Base-by-base conservation (phyloP, 2,797 vertebrate species). In the Moxostoma hubbsi region DNA sequence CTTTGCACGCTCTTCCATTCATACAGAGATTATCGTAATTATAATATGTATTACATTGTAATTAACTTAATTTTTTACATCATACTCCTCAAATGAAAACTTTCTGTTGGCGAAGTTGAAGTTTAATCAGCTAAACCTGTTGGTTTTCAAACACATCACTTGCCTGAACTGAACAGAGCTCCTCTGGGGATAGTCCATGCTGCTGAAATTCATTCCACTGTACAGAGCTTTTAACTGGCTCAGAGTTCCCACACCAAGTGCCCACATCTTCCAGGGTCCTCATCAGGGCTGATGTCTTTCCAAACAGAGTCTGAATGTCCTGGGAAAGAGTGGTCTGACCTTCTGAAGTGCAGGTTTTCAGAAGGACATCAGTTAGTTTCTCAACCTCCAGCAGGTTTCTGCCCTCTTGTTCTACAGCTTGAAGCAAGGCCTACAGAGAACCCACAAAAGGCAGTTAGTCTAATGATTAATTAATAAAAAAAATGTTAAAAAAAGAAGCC, bases 351-450 rank as follows among this genome's bases (percentile, higher is more conserved):
- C 61, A 74, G 12, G 72, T 83, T 69, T 13, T 82, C 65, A 86
- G 75, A 53, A 92, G 24, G 45, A 16, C 47, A 75, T 86, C 78
- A 6, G 86, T 87, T 65, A 90, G 66, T 77, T 76, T 72, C 71
- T 79, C 9, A 36, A 91, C 3, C 57, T 81, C 51, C 10, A 54
- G n/a, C 10, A 79, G 15, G n/a, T 68, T 64, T 9, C 18, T 47
- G 11, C 13, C 57, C 50, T 72, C 47, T 36, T 66, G 71, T n/a
- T n/a, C 36, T 11, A 65, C 1, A 50, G 18, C 55, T 36, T 36
- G 36, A 36, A 36, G 36, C 36, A 36, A 36, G 36, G 36, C 4
- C 77, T 84, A 9, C 9, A 12, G 9, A 50, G 49, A 61, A 62
- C 9, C 45, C 73, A 55, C 36, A 7, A 59, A 64, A 36, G 12